Evolutionary conservation across 2,888 invertebrate genomes (phyloP), one percentile per base, ranked within the genome.

Genomic region (Diarsia dahlii): DNA sequence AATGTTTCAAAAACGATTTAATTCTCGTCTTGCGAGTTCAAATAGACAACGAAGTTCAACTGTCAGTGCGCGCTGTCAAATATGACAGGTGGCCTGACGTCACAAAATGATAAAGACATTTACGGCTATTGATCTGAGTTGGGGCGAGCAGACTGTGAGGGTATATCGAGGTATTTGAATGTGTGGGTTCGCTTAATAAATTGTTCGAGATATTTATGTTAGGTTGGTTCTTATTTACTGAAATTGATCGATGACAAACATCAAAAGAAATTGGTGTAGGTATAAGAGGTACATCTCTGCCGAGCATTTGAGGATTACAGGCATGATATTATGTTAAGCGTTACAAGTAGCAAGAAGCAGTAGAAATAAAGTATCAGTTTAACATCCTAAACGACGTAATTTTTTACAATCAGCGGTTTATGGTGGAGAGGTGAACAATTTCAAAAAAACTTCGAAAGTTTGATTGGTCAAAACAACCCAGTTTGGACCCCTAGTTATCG

Each of bases 21-120:
- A 39, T 13, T 23, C 50, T 72, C 45, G n/a, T 50, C 12, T 9
- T 13, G 10, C n/a, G 23, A 15, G 13, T 13, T 65, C 15, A 58
- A 74, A 68, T 60, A 58, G 56, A 74, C 39, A 48, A 8, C 39
- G 18, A 62, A 39, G 62, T 62, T 62, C 20, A 62, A 62, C 58
- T 67, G 58, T 76, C 48, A 50, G 18, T n/a, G 58, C 58, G 58
- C 28, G 28, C 39, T 80, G 65, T 9, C 80, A 77, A 76, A 76
- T 34, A 12, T 77, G 67, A 72, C 68, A 62, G 52, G 52, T n/a
- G 5, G 23, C 23, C 13, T 75, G 75, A 68, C 69, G 65, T 70
- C 54, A 81, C 20, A 34, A 45, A 10, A 10, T 62, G 52, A 81
- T 77, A 72, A 39, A 77, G 50, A 65, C 50, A 56, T 80, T 67